phyloP scores from a whole-genome alignment of 1,140 invertebrate species.

The Calliphora vicina region DNA sequence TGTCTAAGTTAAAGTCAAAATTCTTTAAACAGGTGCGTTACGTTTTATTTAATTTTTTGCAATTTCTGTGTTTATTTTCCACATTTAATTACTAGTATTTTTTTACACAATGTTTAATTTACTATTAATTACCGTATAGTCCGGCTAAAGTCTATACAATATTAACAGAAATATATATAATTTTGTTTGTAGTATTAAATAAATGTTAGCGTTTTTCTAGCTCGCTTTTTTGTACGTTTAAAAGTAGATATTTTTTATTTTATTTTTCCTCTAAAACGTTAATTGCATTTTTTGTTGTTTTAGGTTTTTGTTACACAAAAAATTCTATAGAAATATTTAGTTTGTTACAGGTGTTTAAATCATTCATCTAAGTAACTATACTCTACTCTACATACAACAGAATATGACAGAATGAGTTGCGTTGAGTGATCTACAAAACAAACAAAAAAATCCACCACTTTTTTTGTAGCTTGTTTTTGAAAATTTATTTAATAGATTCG shows the following conservation, averaged over 20 bases:
- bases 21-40: neutral
- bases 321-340: no score
- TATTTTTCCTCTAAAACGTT: no score
- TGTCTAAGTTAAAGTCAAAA: neutral
- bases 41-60: neutral
- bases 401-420: neutral
- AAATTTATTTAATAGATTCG: neutral
- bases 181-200: no score
- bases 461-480: neutral
- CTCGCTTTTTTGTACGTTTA: no score
- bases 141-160: no score
- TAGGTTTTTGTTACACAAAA: no score
- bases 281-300: neutral
- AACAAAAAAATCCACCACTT: neutral
- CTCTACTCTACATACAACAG: neutral
- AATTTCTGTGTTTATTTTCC: neutral
- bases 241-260: no score
- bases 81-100: neutral
- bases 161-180: no score
- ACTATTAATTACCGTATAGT: neutral
- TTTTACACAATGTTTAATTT: neutral
- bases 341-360: neutral
- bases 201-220: no score
- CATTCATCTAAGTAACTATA: conserved; percentile 3
- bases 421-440: neutral